A percentile compares a stretch with the other conserved stretches of the same genome.
These are phyloP conservation scores for Papilio elwesi DNA, from an alignment of 2,888 invertebrate genomes.

Conservation along the genomic window DNA sequence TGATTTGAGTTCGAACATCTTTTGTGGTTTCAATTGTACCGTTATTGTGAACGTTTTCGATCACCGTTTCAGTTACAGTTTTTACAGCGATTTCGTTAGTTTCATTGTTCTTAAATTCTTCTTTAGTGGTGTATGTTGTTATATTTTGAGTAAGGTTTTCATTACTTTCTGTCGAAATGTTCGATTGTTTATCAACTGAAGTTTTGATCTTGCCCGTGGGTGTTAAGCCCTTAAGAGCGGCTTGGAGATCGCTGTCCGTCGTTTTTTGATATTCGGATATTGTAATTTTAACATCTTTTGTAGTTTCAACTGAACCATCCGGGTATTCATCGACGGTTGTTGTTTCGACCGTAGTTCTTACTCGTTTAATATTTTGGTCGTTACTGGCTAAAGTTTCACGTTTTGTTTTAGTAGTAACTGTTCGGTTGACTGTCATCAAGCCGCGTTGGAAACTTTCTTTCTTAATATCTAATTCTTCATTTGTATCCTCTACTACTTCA, in stretches of 20 bases:
- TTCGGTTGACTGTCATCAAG: conserved; percentile 67
- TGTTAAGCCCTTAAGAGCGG: conserved; percentile 70
- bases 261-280: conserved; percentile 80
- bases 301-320: conserved; percentile 83
- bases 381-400: conserved; percentile 78
- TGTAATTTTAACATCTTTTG: conserved; percentile 81
- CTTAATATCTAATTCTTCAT: conserved; percentile 72
- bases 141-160: conserved; percentile 75
- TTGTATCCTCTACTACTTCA: conserved; percentile 72
- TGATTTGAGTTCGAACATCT: conserved; percentile 78
- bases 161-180: conserved; percentile 70
- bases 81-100: conserved; percentile 76
- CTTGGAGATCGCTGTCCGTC: conserved; percentile 75
- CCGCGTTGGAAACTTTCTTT: conserved; percentile 69
- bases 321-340: conserved; percentile 77
- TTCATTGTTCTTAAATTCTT: conserved; percentile 70
- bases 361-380: conserved; percentile 81
- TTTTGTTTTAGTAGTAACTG: conserved; percentile 76
- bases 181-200: conserved; percentile 78
- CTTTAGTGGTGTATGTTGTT: conserved; percentile 75
- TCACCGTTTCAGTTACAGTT: conserved; percentile 76
- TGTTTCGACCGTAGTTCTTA: conserved; percentile 84
- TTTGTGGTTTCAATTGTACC: conserved; percentile 78
- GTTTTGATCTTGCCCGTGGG: conserved; percentile 76
- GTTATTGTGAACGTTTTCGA: conserved; percentile 71